A percentile compares a stretch with the other conserved stretches of the same genome.
phyloP scores from a whole-genome alignment of 2,888 invertebrate species.

The Acronicta psi region DNA sequence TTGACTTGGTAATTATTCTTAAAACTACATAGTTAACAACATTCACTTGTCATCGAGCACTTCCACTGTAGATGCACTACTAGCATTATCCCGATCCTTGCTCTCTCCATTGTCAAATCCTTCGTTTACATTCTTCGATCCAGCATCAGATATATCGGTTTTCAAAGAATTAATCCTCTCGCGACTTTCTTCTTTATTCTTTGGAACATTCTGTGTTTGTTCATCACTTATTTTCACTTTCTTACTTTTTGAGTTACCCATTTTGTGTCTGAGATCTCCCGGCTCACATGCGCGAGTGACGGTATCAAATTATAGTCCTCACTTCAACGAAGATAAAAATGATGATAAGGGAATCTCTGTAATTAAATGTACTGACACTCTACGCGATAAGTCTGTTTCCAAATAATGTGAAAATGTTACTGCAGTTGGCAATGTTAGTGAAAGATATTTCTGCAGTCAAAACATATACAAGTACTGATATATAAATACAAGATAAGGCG shows the following conservation, averaged over 20 bases:
- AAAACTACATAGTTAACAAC: constrained; percentile 22
- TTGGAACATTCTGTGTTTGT: constrained; percentile 61
- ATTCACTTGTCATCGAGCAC: constrained; percentile 82
- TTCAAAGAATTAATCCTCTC: constrained; percentile 78
- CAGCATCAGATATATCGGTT: constrained; percentile 69
- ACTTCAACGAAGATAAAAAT: constrained; percentile 59
- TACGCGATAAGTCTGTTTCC: constrained; percentile 71
- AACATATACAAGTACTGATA: constrained; percentile 70
- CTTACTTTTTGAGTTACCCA: constrained; percentile 84
- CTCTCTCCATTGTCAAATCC: constrained; percentile 60
- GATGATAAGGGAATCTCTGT: constrained; percentile 66
- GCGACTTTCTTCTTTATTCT: constrained; percentile 64
- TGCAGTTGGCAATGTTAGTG: constrained; percentile 67
- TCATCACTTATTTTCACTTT: constrained; percentile 82
- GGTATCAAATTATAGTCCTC: constrained; percentile 50
- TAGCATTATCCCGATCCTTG: constrained; percentile 79
- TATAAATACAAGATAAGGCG: constrained; percentile 79
- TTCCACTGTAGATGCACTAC: constrained; percentile 85
- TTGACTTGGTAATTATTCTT: constrained; percentile 21
- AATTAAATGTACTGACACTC: constrained; percentile 67
- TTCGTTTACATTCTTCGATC: constrained; percentile 49
- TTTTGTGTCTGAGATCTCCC: constrained; percentile 66
- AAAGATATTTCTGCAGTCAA: constrained; percentile 69
- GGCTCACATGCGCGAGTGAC: constrained; percentile 55
- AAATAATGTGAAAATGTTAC: constrained; percentile 76